Evolutionary conservation across 2,113 vertebrate genomes (phyloP), one percentile per base, ranked within the genome.

Genomic region (Mormyrus lacerda): DNA sequence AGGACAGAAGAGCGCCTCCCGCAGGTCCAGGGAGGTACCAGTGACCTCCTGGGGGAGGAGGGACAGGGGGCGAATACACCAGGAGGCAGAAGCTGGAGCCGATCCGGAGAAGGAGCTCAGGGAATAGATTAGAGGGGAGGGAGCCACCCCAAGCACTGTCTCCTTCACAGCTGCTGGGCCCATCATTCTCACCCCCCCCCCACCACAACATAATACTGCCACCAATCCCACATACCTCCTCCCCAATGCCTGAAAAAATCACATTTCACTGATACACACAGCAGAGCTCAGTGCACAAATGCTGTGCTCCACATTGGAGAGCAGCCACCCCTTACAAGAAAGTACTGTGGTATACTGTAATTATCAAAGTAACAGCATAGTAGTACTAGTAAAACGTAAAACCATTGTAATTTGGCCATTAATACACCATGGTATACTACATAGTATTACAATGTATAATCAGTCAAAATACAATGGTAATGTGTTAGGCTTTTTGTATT

Each of bases 281-380:
- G 13, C 61, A 65, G 9, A 27, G 61, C 7, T 31, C 65, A 69
- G 61, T 11, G 27, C 65, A 69, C 11, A 31, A 69, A 69, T 3
- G 65, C 27, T 2, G 91, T 87, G n/a, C 9, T 15, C 90, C 91
- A 93, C 93, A 93, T 92, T 92, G 84, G 85, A 90, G 88, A 88
- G 89, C 87, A 90, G 89, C 21, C 84, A 91, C 87, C 91, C 21
- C 21, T 24, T 58, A 24, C 21, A 24, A 58, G 7, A 58, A 21
- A 24, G 55, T 58, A 24, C 55, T 24, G 21, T 58, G 55, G 21
- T 58, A 24, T 58, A n/a, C n/a, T n/a, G n/a, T n/a, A 24, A 58
- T 58, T 24, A 58, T 24, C 55, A 58, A 58, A 24, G 55, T 58
- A 58, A 21, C 24, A 58, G 21, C 6, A 58, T 2, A 7, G 53